Percentiles rank a stretch among this genome's conserved stretches.
phyloP scores from a whole-genome alignment of 2,113 vertebrate species.

The Oryzias woworae region DNA sequence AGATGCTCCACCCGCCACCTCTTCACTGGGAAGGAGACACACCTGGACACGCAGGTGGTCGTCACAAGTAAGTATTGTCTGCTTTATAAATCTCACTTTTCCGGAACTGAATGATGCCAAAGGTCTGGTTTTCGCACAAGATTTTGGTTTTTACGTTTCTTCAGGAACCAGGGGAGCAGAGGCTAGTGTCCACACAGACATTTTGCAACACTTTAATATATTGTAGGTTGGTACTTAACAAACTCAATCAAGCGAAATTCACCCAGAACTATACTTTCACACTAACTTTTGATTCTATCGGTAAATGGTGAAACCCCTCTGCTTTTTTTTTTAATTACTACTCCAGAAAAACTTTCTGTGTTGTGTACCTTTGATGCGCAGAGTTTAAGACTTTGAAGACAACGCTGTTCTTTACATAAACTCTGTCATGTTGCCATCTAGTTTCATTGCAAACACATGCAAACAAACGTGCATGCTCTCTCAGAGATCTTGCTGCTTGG shows the following conservation, averaged over 20 bases:
- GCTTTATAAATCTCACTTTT: not conserved
- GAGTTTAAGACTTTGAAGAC: no score
- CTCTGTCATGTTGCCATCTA: not conserved
- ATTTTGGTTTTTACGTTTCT: not conserved
- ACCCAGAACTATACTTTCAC: not conserved
- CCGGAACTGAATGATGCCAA: not conserved
- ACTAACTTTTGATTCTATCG: no score
- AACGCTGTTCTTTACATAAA: not conserved
- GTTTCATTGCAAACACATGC: slow-evolving; percentile 25
- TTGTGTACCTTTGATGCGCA: no score
- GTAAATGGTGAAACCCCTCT: no score
- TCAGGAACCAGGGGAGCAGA: not conserved
- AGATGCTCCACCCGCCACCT: slow-evolving; percentile 85
- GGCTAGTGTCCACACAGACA: not conserved
- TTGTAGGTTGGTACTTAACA: not conserved
- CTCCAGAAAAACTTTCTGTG: no score
- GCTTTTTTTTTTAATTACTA: no score
- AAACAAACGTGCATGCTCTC: slow-evolving; percentile 48
- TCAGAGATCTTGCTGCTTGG: slow-evolving; percentile 75
- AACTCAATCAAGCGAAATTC: not conserved
- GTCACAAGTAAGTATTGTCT: slow-evolving; percentile 82
- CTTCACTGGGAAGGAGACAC: slow-evolving; percentile 81
- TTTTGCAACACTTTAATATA: not conserved
- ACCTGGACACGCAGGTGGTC: slow-evolving; percentile 83
- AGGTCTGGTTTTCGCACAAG: not conserved